Evolutionary conservation across 2,888 invertebrate species (phyloP), one percentile per base, ranked within the genome.

Genomic region (Lutraria lutraria): DNA sequence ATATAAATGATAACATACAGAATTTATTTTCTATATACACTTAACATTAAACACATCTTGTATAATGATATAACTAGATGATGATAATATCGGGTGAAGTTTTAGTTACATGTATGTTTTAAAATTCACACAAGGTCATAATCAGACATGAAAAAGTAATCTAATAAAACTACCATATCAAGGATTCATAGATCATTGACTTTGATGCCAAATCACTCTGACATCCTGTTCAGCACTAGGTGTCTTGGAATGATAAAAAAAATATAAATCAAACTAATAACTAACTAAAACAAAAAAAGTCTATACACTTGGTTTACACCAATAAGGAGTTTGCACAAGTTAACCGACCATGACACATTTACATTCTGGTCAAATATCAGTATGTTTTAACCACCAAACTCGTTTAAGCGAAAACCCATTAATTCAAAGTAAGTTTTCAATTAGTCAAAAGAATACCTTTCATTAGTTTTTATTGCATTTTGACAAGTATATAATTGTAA

Each of bases 191-290:
- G 25, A n/a, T 68, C 63, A 68, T 10, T 6, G 12, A 25, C 63
- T 68, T 4, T 68, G n/a, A n/a, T 25, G 25, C 25, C n/a, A 68
- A 68, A 25, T 68, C 25, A 68, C 25, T 68, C 25, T 13, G 63
- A 68, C 25, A 21, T 68, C 63, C 60, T 34, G 15, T 31, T 34
- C 3, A 76, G 76, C 76, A 76, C 76, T 31, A 76, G 16, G 15
- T 76, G 34, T 76, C 31, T 76, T 76, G 76, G 76, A 76, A 76
- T 76, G 76, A 34, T 72, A 31, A 25, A 68, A 25, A n/a, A 25
- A 72, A 29, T 34, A 76, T 76, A 76, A 76, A 76, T 31, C 19
- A 25, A 76, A 76, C 76, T 16, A 34, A 31, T 76, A 76, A 76
- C 31, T 76, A 34, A 34, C 76, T 76, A 31, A 25, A 76, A 76